Base-by-base conservation (phyloP, 2,113 vertebrate species). In the Pseudopipra pipra region DNA sequence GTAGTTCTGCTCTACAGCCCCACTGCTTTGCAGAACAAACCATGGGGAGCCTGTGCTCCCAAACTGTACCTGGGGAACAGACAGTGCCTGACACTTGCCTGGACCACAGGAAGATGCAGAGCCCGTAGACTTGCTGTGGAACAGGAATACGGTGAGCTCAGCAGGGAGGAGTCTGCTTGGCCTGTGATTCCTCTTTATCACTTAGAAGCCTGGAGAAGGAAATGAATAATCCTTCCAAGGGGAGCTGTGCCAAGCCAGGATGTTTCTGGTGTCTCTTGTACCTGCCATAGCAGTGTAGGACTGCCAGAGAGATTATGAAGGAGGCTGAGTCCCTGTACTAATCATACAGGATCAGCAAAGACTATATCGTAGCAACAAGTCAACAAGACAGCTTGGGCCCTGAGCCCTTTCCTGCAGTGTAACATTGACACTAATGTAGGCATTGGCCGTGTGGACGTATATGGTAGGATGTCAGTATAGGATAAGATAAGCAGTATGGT, bases 251-350 rank as follows among this genome's bases (percentile, higher is more conserved):
- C 8, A 19, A 73, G 21, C 35, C 73, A 51, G 44, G 61, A 37
- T 70, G 46, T 73, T 81, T 12, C 8, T 68, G 22, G 14, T 90
- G 72, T 63, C 62, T 51, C 35, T 43, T 73, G 31, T 80, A 39
- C 54, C 23, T 0, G 0, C 39, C 27, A 3, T 19, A 43, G 49
- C 39, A 35, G 37, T 9, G 10, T 21, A 41, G 31, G 55, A 44
- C 31, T 12, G 39, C n/a, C 55, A 84, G 58, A 31, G 6, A 16
- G 41, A 6, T 86, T 74, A 46, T 66, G 46, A 49, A 77, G 65
- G 59, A 54, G 35, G 7, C 7, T 14, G 30, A 85, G 37, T 31
- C 19, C 51, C 27, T 0, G 0, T 16, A 21, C 4, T 4, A 21
- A 72, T 62, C 44, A 30, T 14, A 46, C 4, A 67, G 67, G 73